A percentile compares a stretch with the other conserved stretches of the same genome.
These are phyloP conservation scores for Heloderma charlesbogerti DNA, from an alignment of 2,113 vertebrate species.

Conservation along the genomic window DNA sequence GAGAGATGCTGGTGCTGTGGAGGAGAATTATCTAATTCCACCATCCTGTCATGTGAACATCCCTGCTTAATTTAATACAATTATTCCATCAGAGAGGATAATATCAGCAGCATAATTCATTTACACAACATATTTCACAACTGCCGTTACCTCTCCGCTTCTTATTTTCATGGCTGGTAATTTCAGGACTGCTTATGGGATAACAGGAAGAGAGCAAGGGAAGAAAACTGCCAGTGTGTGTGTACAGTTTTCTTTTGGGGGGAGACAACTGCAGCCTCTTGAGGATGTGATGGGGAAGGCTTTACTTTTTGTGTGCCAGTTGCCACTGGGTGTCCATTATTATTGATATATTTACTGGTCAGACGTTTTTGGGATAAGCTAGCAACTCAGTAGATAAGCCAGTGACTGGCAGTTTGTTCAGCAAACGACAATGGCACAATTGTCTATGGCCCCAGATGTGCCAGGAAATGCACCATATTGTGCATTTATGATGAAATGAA, in stretches of 20 bases:
- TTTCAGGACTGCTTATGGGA: conserved; percentile 35
- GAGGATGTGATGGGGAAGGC: not conserved
- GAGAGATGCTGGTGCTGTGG: conserved; percentile 76
- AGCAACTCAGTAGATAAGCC: conserved; percentile 39
- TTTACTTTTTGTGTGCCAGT: not conserved
- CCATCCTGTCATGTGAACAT: conserved; percentile 80
- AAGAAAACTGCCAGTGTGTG: not conserved
- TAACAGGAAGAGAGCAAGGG: not conserved
- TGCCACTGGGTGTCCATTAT: not conserved
- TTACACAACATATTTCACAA: conserved; percentile 70
- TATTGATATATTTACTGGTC: conserved; percentile 34
- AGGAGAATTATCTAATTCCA: conserved; percentile 74
- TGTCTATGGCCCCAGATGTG: conserved; percentile 62
- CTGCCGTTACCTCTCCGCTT: conserved; percentile 62
- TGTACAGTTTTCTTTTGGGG: not conserved
- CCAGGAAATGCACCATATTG: conserved; percentile 55
- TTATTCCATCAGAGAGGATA: conserved; percentile 84
- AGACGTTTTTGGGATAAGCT: conserved; percentile 38
- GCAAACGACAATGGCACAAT: conserved; percentile 45
- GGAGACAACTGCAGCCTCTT: conserved; percentile 15
- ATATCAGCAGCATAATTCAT: conserved; percentile 82
- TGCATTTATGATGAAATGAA: conserved; percentile 65
- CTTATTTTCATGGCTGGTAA: conserved; percentile 62
- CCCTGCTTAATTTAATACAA: conserved; percentile 80
- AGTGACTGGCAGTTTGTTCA: conserved; percentile 57